Conservation (phyloP, 1,140 invertebrate genomes). For the Drosophila sp. region DNA sequence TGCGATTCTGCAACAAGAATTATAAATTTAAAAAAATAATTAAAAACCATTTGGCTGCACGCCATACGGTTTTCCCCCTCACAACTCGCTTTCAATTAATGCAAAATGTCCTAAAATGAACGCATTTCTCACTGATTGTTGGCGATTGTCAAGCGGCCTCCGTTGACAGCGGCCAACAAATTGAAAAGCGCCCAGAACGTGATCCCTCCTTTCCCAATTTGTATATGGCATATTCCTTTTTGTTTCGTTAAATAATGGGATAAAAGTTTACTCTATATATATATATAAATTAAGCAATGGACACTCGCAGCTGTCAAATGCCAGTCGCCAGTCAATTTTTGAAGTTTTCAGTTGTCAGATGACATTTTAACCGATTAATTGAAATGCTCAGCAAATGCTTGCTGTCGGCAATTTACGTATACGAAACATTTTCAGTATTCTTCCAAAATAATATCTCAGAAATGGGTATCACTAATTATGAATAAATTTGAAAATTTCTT, state of each 20-base stretch:
- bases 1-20: slow-evolving; percentile 38
- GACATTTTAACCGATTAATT: slow-evolving; percentile 35
- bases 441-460: too few species aligned
- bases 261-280: slow-evolving; percentile 29
- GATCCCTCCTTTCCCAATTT: slow-evolving; percentile 23
- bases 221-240: not conserved
- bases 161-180: slow-evolving; percentile 45
- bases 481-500: too few species aligned
- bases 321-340: slow-evolving; percentile 39
- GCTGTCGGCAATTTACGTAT: too few species aligned
- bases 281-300: slow-evolving; percentile 50
- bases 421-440: too few species aligned
- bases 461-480: not conserved
- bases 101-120: slow-evolving; percentile 78
- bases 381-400: slow-evolving; percentile 30
- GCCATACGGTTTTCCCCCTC: not conserved
- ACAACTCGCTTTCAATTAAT: slow-evolving; percentile 73
- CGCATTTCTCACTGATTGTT: slow-evolving; percentile 70
- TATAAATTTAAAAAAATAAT: slow-evolving; percentile 78
- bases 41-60: slow-evolving; percentile 65
- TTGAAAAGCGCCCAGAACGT: slow-evolving; percentile 58
- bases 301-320: slow-evolving; percentile 35
- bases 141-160: slow-evolving; percentile 61
- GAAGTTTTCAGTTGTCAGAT: slow-evolving; percentile 32
- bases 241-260: slow-evolving; percentile 38